A percentile compares a stretch with the other conserved stretches of the same genome.
These are phyloP conservation scores for Diarsia brunnea DNA, from an alignment of 2,888 invertebrate genomes.

Conservation along the genomic window DNA sequence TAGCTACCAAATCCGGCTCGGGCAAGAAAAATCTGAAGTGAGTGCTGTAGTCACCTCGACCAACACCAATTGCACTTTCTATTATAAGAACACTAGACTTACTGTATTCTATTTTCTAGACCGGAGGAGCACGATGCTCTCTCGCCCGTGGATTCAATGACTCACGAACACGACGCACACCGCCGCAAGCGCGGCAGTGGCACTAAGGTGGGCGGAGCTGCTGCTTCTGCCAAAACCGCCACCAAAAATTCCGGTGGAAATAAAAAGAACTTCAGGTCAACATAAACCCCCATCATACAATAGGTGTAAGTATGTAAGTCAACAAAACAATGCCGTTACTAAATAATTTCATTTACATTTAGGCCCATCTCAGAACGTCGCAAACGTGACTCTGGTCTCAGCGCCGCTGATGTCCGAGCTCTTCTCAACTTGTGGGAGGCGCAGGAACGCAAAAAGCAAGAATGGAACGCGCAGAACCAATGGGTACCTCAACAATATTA, in stretches of 20 bases:
- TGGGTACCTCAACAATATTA: conserved; percentile 84
- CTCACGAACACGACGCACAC: conserved; percentile 80
- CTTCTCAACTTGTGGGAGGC: conserved; percentile 91
- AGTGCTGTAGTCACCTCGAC: conserved; percentile 60
- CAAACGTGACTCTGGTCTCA: conserved; percentile 91
- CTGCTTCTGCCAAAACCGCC: conserved; percentile 86
- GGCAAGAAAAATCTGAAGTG: conserved; percentile 88
- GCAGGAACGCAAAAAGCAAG: conserved; percentile 89
- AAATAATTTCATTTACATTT: conserved; percentile 67
- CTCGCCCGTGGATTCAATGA: conserved; percentile 81
- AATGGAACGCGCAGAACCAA: conserved; percentile 86
- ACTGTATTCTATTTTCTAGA: conserved; percentile 69
- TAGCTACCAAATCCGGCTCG: conserved; percentile 86
- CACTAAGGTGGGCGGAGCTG: conserved; percentile 86
- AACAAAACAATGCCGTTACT: conserved; percentile 47
- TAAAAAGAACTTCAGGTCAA: conserved; percentile 88
- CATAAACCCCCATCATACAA: conserved; percentile 64
- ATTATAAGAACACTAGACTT: conserved; percentile 41
- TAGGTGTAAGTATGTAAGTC: conserved; percentile 61
- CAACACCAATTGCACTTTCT: conserved; percentile 35
- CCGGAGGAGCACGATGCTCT: conserved; percentile 80
- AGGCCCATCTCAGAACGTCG: conserved; percentile 88
- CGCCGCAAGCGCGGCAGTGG: conserved; percentile 86
- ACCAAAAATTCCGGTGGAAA: conserved; percentile 87
- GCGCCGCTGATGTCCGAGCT: conserved; percentile 91